Percentiles rank a stretch among this genome's conserved stretches.
Evolutionary conservation across 2,888 invertebrate species (phyloP).

Genomic region (Drosophila limbata): DNA sequence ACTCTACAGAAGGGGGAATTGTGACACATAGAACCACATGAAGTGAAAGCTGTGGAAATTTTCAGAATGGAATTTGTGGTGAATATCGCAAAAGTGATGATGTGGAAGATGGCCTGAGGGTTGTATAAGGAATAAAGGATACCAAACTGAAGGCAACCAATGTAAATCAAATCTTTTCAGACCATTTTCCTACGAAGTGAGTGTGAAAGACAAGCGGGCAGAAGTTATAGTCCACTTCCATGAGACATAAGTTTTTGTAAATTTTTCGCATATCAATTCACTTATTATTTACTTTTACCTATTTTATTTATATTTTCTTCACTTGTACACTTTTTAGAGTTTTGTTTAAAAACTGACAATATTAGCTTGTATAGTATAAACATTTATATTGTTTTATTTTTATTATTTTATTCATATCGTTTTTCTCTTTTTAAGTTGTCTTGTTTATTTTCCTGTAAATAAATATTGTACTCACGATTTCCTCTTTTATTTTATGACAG

Average conservation of each 20-base stretch:
- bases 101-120: slow-evolving; percentile 32
- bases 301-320: too few relatives aligned
- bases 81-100: slow-evolving; percentile 55
- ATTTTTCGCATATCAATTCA: background rate
- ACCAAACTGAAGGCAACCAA: slow-evolving; percentile 7
- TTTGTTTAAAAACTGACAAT: too few relatives aligned
- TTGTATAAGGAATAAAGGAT: slow-evolving; percentile 14
- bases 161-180: slow-evolving; percentile 22
- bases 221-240: background rate
- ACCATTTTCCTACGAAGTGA: background rate
- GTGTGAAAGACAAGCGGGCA: background rate
- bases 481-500: too few relatives aligned
- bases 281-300: background rate
- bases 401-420: too few relatives aligned
- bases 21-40: background rate
- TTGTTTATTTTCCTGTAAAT: too few relatives aligned
- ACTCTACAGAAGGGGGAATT: background rate
- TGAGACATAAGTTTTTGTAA: background rate
- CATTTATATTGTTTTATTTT: too few relatives aligned
- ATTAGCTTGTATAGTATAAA: too few relatives aligned
- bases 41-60: slow-evolving; percentile 22
- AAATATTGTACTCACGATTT: too few relatives aligned
- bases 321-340: too few relatives aligned
- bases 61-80: slow-evolving; percentile 16
- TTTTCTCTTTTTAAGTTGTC: too few relatives aligned